Base-by-base conservation (phyloP, 2,888 invertebrate species). In the Timema cristinae region DNA sequence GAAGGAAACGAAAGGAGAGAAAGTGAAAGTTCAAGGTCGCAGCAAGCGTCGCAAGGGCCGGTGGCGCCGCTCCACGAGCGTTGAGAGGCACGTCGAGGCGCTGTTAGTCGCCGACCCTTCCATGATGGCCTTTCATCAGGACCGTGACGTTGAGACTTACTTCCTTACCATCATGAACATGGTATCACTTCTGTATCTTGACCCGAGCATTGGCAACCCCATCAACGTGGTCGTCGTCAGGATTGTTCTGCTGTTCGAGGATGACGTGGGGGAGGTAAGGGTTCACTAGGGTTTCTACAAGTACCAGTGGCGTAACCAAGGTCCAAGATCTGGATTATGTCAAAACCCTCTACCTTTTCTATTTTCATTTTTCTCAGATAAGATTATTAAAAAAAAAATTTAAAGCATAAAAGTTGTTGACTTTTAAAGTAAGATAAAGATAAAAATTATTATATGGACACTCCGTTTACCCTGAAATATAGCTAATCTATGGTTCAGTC, bases 81-180 rank as follows among this genome's bases (percentile, higher is more conserved):
- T 86, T 78, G 88, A 90, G 49, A 87, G 90, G 71, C 92, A 90
- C 82, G 94, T 95, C 56, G 95, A 95, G 83, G 91, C 93, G 0
- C 84, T 95, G 71, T 87, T 96, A 70, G 95, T 95, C 69, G 95
- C 95, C 54, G 95, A 96, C 84, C 87, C 89, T 71, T 90, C 91
- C 76, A 95, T 95, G 94, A 89, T 92, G 77, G 89, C 91, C 70
- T 95, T 94, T 81, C 95, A 96, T 83, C 85, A 88, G 77, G 88
- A 91, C 78, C 89, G 91, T 78, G 92, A 92, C 79, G 87, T 94
- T 76, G 91, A 93, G 81, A 92, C 90, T 8, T 95, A 96, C 82
- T 87, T 96, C 50, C 86, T 96, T 70, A 95, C 95, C 69, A 91
- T 96, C 76, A 94, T 95, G 94, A 96, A 95, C 81, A 95, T 95